phyloP scores from a whole-genome alignment of 23 tunicate genomes.

The Pegea sp. region DNA sequence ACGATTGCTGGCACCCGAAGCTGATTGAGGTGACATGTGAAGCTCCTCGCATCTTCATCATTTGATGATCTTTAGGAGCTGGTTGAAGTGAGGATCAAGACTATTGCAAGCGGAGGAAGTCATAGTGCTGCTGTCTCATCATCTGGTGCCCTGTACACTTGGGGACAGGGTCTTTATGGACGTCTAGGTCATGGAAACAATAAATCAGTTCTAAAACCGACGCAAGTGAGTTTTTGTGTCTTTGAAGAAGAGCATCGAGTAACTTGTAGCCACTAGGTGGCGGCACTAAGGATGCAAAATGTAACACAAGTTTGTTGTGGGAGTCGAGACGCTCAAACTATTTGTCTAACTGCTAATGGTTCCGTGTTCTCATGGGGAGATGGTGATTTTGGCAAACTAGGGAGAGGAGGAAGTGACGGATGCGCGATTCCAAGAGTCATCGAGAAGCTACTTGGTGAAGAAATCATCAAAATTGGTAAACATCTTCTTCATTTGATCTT shows the following conservation, averaged over 20 bases:
- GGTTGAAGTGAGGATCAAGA: too few relatives aligned
- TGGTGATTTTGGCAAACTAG: conserved; percentile 77
- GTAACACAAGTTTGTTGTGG: conserved; percentile 64
- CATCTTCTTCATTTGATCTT: too few relatives aligned
- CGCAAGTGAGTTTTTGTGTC: too few relatives aligned
- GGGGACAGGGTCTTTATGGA: conserved; percentile 85
- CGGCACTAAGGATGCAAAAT: conserved; percentile 15
- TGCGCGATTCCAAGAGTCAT: conserved; percentile 44
- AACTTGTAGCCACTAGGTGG: conserved; percentile 15
- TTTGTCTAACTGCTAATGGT: conserved; percentile 29
- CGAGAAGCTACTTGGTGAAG: conserved; percentile 34
- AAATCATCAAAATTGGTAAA: conserved; percentile 42
- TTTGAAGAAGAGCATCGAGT: too few relatives aligned
- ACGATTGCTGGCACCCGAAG: too few relatives aligned
- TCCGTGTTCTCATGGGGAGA: conserved; percentile 83
- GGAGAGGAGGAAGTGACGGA: conserved; percentile 75
- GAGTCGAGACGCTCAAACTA: conserved; percentile 71
- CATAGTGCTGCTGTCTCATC: conserved; percentile 70
- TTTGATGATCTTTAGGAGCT: too few relatives aligned
- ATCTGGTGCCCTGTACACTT: conserved; percentile 47
- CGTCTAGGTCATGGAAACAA: conserved; percentile 79
- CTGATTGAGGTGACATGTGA: conserved; percentile 20
- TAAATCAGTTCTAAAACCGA: conserved; percentile 54
- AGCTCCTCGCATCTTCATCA: background rate
- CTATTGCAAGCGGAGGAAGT: conserved; percentile 51